Base-by-base conservation (phyloP, 2,797 vertebrate species). In the Lerista edwardsae region DNA sequence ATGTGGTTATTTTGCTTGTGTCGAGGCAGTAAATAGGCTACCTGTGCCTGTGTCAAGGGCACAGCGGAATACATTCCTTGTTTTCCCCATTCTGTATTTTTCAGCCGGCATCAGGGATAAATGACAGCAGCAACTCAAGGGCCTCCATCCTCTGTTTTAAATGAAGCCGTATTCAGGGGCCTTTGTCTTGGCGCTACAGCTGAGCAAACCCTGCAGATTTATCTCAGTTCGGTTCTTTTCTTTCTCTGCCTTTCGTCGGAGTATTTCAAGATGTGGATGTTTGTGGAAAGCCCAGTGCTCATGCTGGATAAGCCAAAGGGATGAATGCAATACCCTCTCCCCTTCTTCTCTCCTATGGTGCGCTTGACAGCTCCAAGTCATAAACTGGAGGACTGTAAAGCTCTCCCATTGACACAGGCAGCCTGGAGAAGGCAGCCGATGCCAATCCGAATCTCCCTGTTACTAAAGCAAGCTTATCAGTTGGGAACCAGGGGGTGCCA, bases 261-360 rank as follows among this genome's bases (percentile, higher is more conserved):
- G 67, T 0, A 15, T 85, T 90, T 71, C 64, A 47, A 80, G 91
- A 72, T 0, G 23, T 75, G 87, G 91, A 74, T 79, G 75, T 92
- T 92, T 92, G 84, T 29, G 0, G 80, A 88, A 90, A 84, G 82
- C 2, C 68, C 79, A 69, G 75, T 73, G 87, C 5, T 86, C 76
- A 62, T 67, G 47, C 79, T 1, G 90, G 90, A 88, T 90, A 91
- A 92, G 88, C 59, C 84, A 84, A 71, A 87, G 79, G 82, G 84
- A 93, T 75, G 74, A 90, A 90, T 80, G 84, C 80, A 78, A 87
- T 86, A 82, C n/a, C 5, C 0, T 51, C 82, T 76, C 80, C 39
- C 81, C 62, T 76, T 76, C 11, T 86, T 57, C 74, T 83, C 36
- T 27, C 11, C 17, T 21, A 23, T 0, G 44, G n/a, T 0, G 7